Conservation (phyloP, 2,888 invertebrate species). For the Leucophora obtusa region DNA sequence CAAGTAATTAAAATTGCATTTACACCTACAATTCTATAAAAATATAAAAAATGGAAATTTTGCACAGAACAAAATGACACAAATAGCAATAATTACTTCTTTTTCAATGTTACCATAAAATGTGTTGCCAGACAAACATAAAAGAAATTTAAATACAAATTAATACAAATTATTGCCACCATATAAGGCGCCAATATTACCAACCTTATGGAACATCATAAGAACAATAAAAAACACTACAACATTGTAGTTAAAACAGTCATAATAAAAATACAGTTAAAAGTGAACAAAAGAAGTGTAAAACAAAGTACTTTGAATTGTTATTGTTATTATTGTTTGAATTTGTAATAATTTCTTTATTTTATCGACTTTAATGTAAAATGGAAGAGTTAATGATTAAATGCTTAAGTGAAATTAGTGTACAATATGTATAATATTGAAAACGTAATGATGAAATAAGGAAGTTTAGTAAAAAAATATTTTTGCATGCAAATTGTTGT, state of each 20-base stretch:
- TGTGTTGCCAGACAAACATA: constrained; percentile 37
- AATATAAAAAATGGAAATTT: constrained; percentile 3
- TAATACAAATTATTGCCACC: not conserved
- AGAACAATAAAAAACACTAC: not conserved
- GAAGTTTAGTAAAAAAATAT: constrained; percentile 1
- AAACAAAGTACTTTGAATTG: constrained; percentile 2
- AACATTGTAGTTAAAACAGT: not conserved
- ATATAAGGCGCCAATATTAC: constrained; percentile 9
- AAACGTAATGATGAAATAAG: not conserved
- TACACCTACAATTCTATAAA: constrained; percentile 30
- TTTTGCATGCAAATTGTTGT: not conserved
- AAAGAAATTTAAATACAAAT: not conserved
- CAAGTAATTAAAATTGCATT: constrained; percentile 48
- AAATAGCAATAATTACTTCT: not conserved
- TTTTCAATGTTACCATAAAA: constrained; percentile 42
- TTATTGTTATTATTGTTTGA: not conserved
- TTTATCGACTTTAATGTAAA: not conserved
- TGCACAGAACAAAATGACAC: not conserved
- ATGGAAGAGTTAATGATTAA: not conserved
- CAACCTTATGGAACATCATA: not conserved
- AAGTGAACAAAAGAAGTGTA: not conserved
- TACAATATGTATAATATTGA: not conserved
- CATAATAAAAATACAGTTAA: not conserved
- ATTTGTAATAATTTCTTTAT: not conserved
- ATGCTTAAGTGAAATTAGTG: not conserved